phyloP scores from a whole-genome alignment of 2,797 vertebrate genomes.

The Phyllotis vaccarum region DNA sequence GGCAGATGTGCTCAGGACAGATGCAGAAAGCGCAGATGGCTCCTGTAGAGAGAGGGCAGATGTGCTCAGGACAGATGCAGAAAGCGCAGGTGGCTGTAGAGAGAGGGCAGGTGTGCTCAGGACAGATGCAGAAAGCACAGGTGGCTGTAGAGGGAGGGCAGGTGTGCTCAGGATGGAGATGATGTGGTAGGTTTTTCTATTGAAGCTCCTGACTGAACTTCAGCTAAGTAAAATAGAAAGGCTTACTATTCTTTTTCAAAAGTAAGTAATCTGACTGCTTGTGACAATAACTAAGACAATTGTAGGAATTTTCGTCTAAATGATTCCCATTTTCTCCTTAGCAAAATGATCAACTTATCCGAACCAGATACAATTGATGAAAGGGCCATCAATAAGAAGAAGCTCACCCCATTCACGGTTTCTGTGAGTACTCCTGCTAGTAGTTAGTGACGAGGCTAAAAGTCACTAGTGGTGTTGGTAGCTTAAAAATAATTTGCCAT shows the following conservation, averaged over 20 bases:
- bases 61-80: too few species aligned
- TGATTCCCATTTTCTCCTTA: constrained; percentile 83
- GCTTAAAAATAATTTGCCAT: background rate
- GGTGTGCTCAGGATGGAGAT: background rate
- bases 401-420: constrained; percentile 95
- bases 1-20: background rate
- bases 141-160: background rate
- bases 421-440: constrained; percentile 92
- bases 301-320: constrained; percentile 66
- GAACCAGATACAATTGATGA: constrained; percentile 98
- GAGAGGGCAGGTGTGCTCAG: background rate
- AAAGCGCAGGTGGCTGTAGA: background rate
- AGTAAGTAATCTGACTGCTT: constrained; percentile 28
- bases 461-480: background rate
- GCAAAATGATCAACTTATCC: constrained; percentile 99
- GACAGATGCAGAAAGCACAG: background rate
- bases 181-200: constrained; percentile 55
- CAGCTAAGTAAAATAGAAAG: constrained; percentile 18
- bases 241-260: constrained; percentile 17
- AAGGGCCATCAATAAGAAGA: constrained; percentile 98
- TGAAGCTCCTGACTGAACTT: background rate
- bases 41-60: too few species aligned
- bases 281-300: constrained; percentile 55
- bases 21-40: too few species aligned
- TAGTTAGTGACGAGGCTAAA: background rate